Conservation (phyloP, 2,888 invertebrate genomes). For the Ectemnius continuus region DNA sequence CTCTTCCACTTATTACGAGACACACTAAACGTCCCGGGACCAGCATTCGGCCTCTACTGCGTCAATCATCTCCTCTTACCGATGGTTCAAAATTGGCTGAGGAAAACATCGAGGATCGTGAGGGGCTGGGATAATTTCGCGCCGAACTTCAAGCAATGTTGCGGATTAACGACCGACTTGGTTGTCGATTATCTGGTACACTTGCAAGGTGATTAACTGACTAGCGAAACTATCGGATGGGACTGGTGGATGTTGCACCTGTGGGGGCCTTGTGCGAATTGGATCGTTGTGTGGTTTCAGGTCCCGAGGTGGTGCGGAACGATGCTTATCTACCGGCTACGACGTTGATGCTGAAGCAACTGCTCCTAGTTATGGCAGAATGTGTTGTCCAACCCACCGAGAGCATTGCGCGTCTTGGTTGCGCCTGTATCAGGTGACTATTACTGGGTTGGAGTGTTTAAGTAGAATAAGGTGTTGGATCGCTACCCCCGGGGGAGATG, state of each 20-base stretch:
- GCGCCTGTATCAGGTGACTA: conserved; percentile 88
- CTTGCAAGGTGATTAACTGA: conserved; percentile 81
- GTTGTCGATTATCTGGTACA: conserved; percentile 91
- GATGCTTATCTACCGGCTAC: conserved; percentile 76
- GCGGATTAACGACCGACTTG: conserved; percentile 94
- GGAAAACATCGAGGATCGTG: conserved; percentile 84
- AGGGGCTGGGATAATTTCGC: conserved; percentile 87
- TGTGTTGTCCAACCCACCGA: conserved; percentile 94
- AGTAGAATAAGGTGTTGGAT: too few species aligned
- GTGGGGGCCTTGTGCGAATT: too few species aligned
- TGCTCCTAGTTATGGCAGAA: conserved; percentile 91
- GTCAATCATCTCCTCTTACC: conserved; percentile 95
- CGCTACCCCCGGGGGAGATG: background rate
- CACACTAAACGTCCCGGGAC: conserved; percentile 88
- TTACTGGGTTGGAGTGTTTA: background rate
- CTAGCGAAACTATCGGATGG: too few species aligned
- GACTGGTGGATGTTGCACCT: too few species aligned
- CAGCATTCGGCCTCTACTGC: conserved; percentile 93
- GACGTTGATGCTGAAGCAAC: conserved; percentile 91
- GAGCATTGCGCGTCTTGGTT: conserved; percentile 93
- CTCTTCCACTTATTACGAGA: conserved; percentile 91
- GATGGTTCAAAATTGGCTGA: conserved; percentile 95
- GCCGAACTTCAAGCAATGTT: conserved; percentile 96
- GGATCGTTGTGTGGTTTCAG: conserved; percentile 54
- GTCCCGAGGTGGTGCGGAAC: conserved; percentile 67